Evolutionary conservation across 2,888 invertebrate species (phyloP).

Genomic region (Chymomyza amoena): DNA sequence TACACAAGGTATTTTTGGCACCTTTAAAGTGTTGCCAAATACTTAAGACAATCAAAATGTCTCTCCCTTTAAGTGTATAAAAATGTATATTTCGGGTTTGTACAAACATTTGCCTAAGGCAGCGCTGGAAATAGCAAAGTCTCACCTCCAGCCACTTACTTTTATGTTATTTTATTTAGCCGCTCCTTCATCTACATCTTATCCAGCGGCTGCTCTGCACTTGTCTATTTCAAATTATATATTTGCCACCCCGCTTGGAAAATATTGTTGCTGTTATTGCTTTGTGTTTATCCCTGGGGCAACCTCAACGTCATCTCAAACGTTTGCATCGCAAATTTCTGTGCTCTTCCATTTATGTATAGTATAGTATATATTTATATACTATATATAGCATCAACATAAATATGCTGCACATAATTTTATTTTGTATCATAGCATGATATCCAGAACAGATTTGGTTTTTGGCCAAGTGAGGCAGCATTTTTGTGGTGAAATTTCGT

Average conservation of each 20-base stretch:
- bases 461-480: conserved; percentile 14
- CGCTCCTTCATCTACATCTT: too few species aligned
- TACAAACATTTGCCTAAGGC: background rate
- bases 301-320: background rate
- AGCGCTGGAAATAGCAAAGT: background rate
- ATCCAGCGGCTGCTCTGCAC: background rate
- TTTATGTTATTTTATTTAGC: background rate
- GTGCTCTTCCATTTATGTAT: background rate
- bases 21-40: too few species aligned
- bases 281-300: background rate
- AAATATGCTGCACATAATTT: background rate
- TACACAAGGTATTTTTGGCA: too few species aligned
- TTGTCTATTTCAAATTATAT: background rate
- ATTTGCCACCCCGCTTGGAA: background rate
- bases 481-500: conserved; percentile 58
- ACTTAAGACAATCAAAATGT: too few species aligned
- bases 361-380: too few species aligned
- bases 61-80: background rate
- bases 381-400: background rate
- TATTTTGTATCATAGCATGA: conserved; percentile 16
- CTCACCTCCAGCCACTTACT: background rate
- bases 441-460: conserved; percentile 26
- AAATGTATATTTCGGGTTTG: background rate
- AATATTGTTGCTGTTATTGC: background rate
- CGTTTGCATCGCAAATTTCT: background rate